Evolutionary conservation across 2,888 invertebrate species (phyloP).

Genomic region (Drosophila peninsularis): DNA sequence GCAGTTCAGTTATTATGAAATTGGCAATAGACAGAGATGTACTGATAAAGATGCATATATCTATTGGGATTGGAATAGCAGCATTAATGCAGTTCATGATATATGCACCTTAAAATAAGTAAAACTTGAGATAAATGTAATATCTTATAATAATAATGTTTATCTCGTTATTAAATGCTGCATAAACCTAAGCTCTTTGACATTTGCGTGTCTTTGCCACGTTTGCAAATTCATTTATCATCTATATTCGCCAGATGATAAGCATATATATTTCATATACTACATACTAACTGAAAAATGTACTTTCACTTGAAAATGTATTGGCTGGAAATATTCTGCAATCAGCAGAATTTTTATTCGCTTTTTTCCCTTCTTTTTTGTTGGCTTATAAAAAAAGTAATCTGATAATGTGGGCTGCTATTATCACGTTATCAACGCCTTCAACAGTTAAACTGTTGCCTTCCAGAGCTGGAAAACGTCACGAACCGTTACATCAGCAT

Average conservation of each 20-base stretch:
- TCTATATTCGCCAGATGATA: conserved; percentile 34
- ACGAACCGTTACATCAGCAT: conserved; percentile 58
- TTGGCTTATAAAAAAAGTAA: conserved; percentile 23
- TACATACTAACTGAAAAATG: conserved; percentile 10
- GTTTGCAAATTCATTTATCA: conserved; percentile 21
- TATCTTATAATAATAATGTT: neutral
- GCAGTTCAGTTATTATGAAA: neutral
- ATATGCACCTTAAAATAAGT: neutral
- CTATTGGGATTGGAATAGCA: neutral
- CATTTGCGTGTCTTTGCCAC: conserved; percentile 21
- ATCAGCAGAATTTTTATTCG: conserved; percentile 34
- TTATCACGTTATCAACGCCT: conserved; percentile 59
- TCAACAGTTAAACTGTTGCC: conserved; percentile 17
- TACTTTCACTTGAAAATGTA: conserved; percentile 49
- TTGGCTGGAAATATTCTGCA: conserved; percentile 23
- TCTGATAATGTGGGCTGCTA: conserved; percentile 41
- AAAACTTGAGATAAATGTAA: neutral
- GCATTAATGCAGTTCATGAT: too few species aligned
- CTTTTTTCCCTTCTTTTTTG: neutral
- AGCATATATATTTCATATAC: neutral
- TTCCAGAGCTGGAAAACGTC: conserved; percentile 39
- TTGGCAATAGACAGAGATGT: neutral
- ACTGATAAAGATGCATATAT: too few species aligned
- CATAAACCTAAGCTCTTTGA: conserved; percentile 30
- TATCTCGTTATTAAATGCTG: conserved; percentile 7